A percentile compares a stretch with the other conserved stretches of the same genome.
These are phyloP conservation scores for Malaclemys terrapin DNA, from an alignment of 2,113 vertebrate genomes.

Conservation along the genomic window DNA sequence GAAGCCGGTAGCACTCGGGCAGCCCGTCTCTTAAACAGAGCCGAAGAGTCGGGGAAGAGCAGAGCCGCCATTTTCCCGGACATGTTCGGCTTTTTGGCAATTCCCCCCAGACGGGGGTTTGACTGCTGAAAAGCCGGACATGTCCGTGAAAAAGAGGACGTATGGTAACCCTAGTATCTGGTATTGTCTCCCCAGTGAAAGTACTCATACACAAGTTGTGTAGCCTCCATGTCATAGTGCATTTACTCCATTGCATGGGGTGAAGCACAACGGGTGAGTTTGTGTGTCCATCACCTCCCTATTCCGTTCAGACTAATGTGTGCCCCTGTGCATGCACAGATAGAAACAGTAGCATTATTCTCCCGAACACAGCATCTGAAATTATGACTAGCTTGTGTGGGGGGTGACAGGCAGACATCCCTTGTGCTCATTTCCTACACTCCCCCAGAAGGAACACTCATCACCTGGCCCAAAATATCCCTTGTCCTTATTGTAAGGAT, in stretches of 20 bases:
- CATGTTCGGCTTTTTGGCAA: too few species aligned
- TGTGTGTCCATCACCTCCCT: background rate
- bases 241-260: background rate
- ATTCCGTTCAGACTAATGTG: background rate
- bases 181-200: background rate
- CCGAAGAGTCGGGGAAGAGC: too few species aligned
- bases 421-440: background rate
- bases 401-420: background rate
- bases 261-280: background rate
- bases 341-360: background rate
- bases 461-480: constrained; percentile 31
- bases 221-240: background rate
- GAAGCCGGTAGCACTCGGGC: too few species aligned
- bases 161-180: too few species aligned
- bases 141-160: too few species aligned
- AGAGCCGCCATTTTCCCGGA: too few species aligned
- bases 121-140: too few species aligned
- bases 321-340: background rate
- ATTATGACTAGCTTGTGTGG: background rate
- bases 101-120: too few species aligned
- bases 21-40: too few species aligned
- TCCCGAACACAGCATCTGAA: background rate
- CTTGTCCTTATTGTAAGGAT: background rate
- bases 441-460: constrained; percentile 7
- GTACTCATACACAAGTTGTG: background rate